These are phyloP conservation scores for Pomatostomus ruficeps DNA, from an alignment of 2,113 vertebrate genomes.

Conservation along the genomic window DNA sequence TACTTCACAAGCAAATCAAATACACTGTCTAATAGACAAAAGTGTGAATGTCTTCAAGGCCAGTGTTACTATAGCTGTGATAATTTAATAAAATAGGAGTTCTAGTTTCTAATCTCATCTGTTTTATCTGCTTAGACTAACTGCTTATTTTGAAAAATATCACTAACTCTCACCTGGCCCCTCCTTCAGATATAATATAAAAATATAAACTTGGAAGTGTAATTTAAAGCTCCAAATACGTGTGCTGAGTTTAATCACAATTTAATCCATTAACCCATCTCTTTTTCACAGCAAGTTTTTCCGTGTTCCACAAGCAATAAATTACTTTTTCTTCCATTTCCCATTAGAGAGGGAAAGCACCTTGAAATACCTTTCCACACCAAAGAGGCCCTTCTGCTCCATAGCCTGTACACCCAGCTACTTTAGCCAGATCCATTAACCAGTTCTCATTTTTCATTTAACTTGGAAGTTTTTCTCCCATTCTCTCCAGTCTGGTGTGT, in stretches of 20 bases:
- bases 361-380: background rate
- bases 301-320: background rate
- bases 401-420: background rate
- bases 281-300: background rate
- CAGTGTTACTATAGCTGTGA: background rate
- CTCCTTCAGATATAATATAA: background rate
- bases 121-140: background rate
- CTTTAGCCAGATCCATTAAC: background rate
- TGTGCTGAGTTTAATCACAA: background rate
- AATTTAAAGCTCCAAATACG: background rate
- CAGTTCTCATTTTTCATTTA: background rate
- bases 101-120: background rate
- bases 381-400: background rate
- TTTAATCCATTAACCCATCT: background rate
- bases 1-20: background rate
- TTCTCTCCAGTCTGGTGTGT: background rate
- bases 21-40: background rate
- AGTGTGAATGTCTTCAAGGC: background rate
- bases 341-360: background rate
- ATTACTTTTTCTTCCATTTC: background rate
- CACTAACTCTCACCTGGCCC: background rate
- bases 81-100: background rate
- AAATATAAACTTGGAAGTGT: background rate
- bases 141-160: background rate
- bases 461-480: background rate